Conservation (phyloP, 2,797 vertebrate genomes). For the Cossypha polioptera region DNA sequence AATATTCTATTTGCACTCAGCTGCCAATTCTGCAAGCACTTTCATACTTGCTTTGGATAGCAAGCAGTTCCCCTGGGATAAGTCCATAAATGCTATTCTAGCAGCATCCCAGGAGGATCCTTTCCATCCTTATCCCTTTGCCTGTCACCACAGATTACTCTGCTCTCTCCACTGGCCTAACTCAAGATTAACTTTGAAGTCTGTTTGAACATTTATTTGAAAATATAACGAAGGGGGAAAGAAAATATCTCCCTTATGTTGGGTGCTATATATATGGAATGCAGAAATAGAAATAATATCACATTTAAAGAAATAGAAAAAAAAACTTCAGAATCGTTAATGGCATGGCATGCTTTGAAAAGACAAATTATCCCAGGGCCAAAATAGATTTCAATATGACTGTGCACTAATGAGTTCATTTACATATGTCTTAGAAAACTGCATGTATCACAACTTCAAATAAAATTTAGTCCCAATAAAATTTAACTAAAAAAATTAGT, state of each 20-base stretch:
- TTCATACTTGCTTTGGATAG: background rate
- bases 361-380: conserved; percentile 61
- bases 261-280: background rate
- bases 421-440: conserved; percentile 70
- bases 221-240: background rate
- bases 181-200: background rate
- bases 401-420: conserved; percentile 71
- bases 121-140: background rate
- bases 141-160: background rate
- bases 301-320: conserved; percentile 35
- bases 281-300: conserved; percentile 3
- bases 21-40: background rate
- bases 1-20: background rate
- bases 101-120: background rate
- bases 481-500: conserved; percentile 55
- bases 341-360: conserved; percentile 33
- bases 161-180: background rate
- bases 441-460: conserved; percentile 34
- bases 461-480: conserved; percentile 47
- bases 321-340: conserved; percentile 62
- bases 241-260: background rate
- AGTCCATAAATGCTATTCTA: background rate
- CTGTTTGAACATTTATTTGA: background rate
- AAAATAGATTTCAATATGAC: conserved; percentile 58
- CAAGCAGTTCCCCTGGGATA: background rate